phyloP scores from a whole-genome alignment of 1,140 invertebrate genomes.

The Diuraphis noxia region DNA sequence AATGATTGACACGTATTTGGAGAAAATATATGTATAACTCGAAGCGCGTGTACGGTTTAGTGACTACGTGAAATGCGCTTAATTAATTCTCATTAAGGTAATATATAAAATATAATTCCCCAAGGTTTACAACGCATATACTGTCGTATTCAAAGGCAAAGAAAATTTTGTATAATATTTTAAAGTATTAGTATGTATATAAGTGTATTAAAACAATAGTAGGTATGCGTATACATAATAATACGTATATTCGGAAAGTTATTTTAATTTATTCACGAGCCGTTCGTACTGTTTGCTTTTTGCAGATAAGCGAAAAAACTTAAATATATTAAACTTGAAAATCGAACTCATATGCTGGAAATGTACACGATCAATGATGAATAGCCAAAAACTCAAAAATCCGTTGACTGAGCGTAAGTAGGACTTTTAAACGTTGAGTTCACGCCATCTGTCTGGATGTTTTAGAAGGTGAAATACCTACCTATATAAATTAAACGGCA shows the following conservation, averaged over 20 bases:
- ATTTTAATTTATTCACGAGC: not conserved
- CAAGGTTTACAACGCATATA: not conserved
- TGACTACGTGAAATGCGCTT: not conserved
- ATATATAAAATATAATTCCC: constrained; percentile 10
- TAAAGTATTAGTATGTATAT: not conserved
- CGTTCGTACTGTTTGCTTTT: not conserved
- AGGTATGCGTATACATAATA: not conserved
- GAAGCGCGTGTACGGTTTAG: not conserved
- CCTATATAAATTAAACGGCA: not conserved
- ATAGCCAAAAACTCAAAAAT: not conserved
- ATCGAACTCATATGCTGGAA: not conserved
- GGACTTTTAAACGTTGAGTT: not conserved
- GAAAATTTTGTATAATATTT: not conserved
- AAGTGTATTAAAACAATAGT: not conserved
- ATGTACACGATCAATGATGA: not conserved
- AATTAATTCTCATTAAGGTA: constrained; percentile 7
- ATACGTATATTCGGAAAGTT: not conserved
- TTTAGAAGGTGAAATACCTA: not conserved
- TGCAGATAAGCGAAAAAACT: not conserved
- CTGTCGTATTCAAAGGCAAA: not conserved
- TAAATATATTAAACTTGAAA: not conserved
- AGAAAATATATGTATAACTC: not conserved
- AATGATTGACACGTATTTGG: not conserved
- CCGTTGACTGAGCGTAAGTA: not conserved
- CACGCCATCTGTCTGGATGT: not conserved